Evolutionary conservation across 2,888 invertebrate species (phyloP).

Genomic region (Liopterus haemorrhoidalis): DNA sequence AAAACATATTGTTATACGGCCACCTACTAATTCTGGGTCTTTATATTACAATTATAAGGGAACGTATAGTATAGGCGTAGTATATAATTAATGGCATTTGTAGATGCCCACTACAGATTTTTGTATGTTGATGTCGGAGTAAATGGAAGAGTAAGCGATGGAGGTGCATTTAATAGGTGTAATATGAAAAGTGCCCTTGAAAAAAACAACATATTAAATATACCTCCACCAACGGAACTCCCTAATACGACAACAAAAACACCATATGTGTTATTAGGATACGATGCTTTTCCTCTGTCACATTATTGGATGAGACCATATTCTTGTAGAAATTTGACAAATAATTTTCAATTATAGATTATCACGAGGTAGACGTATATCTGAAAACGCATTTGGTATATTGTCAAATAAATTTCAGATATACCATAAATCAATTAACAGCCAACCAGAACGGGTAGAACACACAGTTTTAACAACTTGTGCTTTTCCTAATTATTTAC

Average conservation of each 20-base stretch:
- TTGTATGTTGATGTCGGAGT: background rate
- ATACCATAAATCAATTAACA: slow-evolving; percentile 24
- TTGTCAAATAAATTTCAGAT: slow-evolving; percentile 28
- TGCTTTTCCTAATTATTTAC: background rate
- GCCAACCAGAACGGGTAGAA: slow-evolving; percentile 7
- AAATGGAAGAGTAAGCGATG: background rate
- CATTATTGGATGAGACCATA: slow-evolving; percentile 28
- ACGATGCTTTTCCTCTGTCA: slow-evolving; percentile 31
- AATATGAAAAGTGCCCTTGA: background rate
- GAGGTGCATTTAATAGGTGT: slow-evolving; percentile 3
- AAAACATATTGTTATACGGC: slow-evolving; percentile 23
- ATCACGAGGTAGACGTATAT: slow-evolving; percentile 28
- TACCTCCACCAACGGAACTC: background rate
- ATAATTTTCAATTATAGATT: slow-evolving; percentile 30
- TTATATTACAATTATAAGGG: background rate
- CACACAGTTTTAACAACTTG: slow-evolving; percentile 8
- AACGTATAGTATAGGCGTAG: background rate
- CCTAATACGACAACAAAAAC: background rate
- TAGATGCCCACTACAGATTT: slow-evolving; percentile 3
- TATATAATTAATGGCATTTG: background rate
- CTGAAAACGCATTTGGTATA: slow-evolving; percentile 32
- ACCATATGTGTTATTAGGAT: slow-evolving; percentile 21
- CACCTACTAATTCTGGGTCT: background rate
- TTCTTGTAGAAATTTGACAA: slow-evolving; percentile 1
- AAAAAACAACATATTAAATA: background rate